Conservation (phyloP, 2,113 vertebrate species). For the Rhinichthys klamathensis region DNA sequence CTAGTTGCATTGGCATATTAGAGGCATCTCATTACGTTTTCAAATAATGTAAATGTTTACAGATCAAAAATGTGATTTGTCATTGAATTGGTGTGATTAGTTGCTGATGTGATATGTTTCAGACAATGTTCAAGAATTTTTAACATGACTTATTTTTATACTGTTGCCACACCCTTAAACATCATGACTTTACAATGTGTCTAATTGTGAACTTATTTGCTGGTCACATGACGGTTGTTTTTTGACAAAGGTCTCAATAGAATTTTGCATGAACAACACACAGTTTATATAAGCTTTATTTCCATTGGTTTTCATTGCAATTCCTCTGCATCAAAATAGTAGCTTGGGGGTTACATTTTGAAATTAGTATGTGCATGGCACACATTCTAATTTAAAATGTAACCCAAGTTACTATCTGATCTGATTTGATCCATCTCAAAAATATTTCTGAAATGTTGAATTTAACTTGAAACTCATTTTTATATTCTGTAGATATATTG, state of each 20-base stretch:
- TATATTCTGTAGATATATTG: neutral
- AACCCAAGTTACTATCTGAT: too few relatives aligned
- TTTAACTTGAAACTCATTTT: neutral
- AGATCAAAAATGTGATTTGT: neutral
- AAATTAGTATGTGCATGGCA: too few relatives aligned
- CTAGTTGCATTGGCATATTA: neutral
- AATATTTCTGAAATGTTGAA: neutral
- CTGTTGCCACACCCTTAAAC: neutral
- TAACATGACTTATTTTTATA: neutral
- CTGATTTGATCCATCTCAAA: neutral
- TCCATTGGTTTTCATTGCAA: neutral
- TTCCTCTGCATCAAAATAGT: neutral
- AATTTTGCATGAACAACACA: neutral
- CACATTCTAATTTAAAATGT: too few relatives aligned
- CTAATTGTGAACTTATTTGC: neutral
- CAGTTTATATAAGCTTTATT: conserved; percentile 22
- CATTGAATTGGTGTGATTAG: neutral
- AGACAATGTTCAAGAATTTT: neutral
- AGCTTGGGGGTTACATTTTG: neutral
- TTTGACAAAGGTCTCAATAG: neutral
- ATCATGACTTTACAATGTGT: neutral
- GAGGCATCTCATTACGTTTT: neutral
- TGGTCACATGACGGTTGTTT: neutral
- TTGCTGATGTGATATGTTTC: neutral
- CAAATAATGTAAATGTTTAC: neutral